phyloP scores from a whole-genome alignment of 2,797 vertebrate genomes.

The Danio choprae region DNA sequence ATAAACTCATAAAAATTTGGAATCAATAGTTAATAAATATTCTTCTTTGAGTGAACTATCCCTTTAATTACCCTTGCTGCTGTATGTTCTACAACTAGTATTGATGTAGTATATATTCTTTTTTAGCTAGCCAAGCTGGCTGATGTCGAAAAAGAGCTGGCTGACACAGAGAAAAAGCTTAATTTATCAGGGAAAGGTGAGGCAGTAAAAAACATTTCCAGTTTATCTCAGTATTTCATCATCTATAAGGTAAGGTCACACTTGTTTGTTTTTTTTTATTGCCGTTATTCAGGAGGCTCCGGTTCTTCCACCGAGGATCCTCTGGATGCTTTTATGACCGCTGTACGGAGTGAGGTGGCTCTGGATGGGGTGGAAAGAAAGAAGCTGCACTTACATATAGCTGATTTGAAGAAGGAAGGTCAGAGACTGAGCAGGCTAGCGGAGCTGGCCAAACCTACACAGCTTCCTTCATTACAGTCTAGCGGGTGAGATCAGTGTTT shows the following conservation, averaged over 20 bases:
- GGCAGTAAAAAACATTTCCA: constrained; percentile 11
- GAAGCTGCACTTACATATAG: constrained; percentile 88
- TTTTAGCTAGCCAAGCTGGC: constrained; percentile 87
- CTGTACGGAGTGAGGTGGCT: constrained; percentile 82
- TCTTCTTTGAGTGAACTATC: no score
- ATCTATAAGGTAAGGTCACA: neutral
- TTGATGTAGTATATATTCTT: neutral
- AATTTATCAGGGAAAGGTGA: constrained; percentile 84
- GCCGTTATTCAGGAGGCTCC: constrained; percentile 70
- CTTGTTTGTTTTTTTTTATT: neutral
- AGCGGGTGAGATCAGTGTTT: constrained; percentile 73
- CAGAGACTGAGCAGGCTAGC: constrained; percentile 88
- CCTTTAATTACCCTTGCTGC: neutral
- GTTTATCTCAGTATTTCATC: neutral
- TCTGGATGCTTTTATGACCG: constrained; percentile 94
- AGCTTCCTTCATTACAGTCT: constrained; percentile 86
- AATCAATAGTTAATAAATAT: no score
- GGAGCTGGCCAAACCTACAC: constrained; percentile 89
- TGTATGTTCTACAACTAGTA: neutral
- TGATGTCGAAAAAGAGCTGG: constrained; percentile 87
- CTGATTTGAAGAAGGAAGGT: constrained; percentile 88
- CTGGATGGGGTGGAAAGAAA: constrained; percentile 89
- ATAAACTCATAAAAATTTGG: no score
- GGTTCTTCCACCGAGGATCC: constrained; percentile 85
- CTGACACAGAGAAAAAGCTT: constrained; percentile 87